Evolutionary conservation across 2,797 vertebrate genomes (phyloP).

Genomic region (Lagodon rhomboides): DNA sequence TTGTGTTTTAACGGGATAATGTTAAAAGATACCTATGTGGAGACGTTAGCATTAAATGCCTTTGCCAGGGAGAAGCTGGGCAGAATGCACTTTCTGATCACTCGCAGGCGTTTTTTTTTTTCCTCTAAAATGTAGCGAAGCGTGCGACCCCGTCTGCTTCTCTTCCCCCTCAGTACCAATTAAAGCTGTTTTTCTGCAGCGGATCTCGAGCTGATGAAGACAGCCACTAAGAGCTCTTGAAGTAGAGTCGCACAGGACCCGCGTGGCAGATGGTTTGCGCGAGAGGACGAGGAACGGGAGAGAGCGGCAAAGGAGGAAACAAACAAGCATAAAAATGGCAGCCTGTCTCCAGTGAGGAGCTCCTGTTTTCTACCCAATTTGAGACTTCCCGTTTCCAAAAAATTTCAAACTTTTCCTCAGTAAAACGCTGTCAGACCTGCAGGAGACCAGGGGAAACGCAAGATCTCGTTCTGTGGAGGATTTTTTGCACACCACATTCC

Average conservation of each 20-base stretch:
- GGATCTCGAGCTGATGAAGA: slow-evolving; percentile 79
- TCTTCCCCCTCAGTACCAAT: slow-evolving; percentile 80
- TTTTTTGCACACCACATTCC: slow-evolving; percentile 40
- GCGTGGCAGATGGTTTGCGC: slow-evolving; percentile 82
- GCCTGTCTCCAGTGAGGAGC: slow-evolving; percentile 66
- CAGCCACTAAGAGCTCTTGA: slow-evolving; percentile 80
- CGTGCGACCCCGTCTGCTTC: slow-evolving; percentile 58
- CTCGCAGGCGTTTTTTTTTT: slow-evolving; percentile 50
- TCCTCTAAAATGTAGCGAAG: slow-evolving; percentile 53
- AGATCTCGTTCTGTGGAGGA: slow-evolving; percentile 50
- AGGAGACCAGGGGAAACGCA: slow-evolving; percentile 36
- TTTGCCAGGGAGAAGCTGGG: slow-evolving; percentile 22
- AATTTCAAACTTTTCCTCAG: slow-evolving; percentile 65
- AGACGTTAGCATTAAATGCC: slow-evolving; percentile 29
- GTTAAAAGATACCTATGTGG: not conserved
- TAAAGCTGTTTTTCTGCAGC: slow-evolving; percentile 84
- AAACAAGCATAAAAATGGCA: slow-evolving; percentile 78
- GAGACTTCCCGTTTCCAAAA: slow-evolving; percentile 60
- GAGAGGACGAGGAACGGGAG: slow-evolving; percentile 66
- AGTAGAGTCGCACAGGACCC: slow-evolving; percentile 80
- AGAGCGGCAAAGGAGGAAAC: slow-evolving; percentile 68
- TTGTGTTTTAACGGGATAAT: slow-evolving; percentile 5
- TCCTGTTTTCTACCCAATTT: slow-evolving; percentile 74
- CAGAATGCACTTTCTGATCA: slow-evolving; percentile 55
- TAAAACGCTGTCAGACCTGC: slow-evolving; percentile 71